Percentiles rank a stretch among this genome's conserved stretches.
Evolutionary conservation across 2,113 vertebrate genomes (phyloP).

Genomic region (Ceyx margarethae): DNA sequence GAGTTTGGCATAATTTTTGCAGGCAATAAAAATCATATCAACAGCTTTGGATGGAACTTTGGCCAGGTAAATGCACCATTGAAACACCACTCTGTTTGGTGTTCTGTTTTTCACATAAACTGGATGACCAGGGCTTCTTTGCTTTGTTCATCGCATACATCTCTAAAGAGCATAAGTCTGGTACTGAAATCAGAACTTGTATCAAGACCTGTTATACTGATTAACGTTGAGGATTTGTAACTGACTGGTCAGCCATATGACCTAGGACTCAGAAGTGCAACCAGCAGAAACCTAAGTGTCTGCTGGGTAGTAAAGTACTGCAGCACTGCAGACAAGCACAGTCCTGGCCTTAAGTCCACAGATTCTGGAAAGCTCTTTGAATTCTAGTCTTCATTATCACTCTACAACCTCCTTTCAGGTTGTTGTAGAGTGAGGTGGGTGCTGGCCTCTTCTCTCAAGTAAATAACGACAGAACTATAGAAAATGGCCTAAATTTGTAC

Average conservation of each 20-base stretch:
- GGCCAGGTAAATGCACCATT: slow-evolving; percentile 80
- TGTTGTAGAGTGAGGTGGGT: no score
- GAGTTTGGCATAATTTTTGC: slow-evolving; percentile 82
- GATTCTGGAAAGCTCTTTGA: background rate
- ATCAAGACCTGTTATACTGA: background rate
- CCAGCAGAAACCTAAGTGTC: background rate
- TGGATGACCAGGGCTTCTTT: background rate
- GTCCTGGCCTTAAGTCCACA: background rate
- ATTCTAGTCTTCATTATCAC: background rate
- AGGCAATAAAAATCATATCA: slow-evolving; percentile 73
- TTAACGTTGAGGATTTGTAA: background rate
- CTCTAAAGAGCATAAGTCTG: background rate
- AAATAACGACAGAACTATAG: no score
- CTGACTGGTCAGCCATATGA: background rate
- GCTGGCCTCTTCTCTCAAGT: no score
- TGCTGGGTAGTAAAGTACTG: background rate
- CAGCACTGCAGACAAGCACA: background rate
- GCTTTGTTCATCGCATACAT: background rate
- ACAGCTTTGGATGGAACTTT: slow-evolving; percentile 76
- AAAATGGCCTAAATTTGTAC: no score
- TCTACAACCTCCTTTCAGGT: no score
- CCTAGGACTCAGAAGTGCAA: background rate
- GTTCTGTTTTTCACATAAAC: background rate
- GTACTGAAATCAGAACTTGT: background rate
- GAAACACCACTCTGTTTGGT: background rate